phyloP scores from a whole-genome alignment of 2,888 invertebrate species.

The Tricholauxania praeusta region DNA sequence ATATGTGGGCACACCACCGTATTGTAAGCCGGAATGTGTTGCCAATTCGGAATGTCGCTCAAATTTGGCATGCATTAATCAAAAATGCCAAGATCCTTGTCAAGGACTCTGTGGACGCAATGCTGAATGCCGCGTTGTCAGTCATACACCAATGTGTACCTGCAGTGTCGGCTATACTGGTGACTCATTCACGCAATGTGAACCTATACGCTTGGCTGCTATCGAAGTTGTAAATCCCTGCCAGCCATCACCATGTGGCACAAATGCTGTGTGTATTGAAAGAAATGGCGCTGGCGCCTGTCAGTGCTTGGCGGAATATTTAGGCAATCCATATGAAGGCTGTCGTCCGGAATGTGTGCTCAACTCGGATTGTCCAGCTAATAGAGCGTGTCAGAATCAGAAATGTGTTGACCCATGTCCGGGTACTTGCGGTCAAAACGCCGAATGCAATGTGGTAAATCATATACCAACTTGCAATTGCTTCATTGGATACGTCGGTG shows the following conservation, averaged over 20 bases:
- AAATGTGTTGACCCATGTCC: slow-evolving; percentile 84
- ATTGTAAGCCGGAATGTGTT: slow-evolving; percentile 81
- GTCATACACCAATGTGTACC: slow-evolving; percentile 80
- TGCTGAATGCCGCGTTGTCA: slow-evolving; percentile 78
- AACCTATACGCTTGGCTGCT: slow-evolving; percentile 63
- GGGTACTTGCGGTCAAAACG: slow-evolving; percentile 80
- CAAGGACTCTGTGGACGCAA: slow-evolving; percentile 79
- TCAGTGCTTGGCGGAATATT: slow-evolving; percentile 76
- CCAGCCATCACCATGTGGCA: slow-evolving; percentile 78
- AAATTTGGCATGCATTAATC: slow-evolving; percentile 78
- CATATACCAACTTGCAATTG: slow-evolving; percentile 80
- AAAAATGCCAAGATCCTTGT: slow-evolving; percentile 81
- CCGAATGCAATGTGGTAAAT: slow-evolving; percentile 78
- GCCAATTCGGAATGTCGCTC: slow-evolving; percentile 78
- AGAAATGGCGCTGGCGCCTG: slow-evolving; percentile 79
- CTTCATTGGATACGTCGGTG: slow-evolving; percentile 74
- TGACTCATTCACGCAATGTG: slow-evolving; percentile 78
- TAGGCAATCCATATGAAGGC: slow-evolving; percentile 83
- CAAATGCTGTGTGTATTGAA: slow-evolving; percentile 78
- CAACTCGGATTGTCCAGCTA: slow-evolving; percentile 79
- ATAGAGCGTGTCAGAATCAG: slow-evolving; percentile 78
- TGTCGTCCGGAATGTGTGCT: slow-evolving; percentile 81
- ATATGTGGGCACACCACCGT: slow-evolving; percentile 79
- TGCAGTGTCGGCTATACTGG: slow-evolving; percentile 76
- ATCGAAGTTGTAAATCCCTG: slow-evolving; percentile 74